phyloP scores from a whole-genome alignment of 2,113 vertebrate genomes.

The Elephas maximus region DNA sequence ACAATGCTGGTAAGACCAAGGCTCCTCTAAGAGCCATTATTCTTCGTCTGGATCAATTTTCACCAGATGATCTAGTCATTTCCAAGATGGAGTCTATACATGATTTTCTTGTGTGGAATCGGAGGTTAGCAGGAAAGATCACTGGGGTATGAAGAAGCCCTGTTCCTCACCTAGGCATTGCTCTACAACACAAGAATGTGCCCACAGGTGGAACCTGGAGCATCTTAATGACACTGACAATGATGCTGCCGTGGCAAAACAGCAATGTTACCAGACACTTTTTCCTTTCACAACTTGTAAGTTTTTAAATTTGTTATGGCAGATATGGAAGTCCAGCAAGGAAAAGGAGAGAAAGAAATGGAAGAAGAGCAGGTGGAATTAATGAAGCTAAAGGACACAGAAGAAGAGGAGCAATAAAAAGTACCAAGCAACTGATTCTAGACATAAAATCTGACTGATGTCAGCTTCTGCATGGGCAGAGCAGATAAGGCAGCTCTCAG shows the following conservation, averaged over 20 bases:
- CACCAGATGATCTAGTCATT: background rate
- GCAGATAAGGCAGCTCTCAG: background rate
- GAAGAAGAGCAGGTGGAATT: background rate
- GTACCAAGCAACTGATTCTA: background rate
- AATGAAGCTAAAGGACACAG: background rate
- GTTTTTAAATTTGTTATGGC: background rate
- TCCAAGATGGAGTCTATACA: background rate
- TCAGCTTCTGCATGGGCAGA: background rate
- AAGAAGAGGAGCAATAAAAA: background rate
- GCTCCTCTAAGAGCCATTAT: background rate
- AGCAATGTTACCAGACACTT: background rate
- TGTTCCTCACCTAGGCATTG: background rate
- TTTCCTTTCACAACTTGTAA: background rate
- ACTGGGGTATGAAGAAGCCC: background rate
- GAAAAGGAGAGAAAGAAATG: background rate
- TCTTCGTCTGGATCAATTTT: background rate
- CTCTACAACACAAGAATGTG: background rate
- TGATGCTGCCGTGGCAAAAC: background rate
- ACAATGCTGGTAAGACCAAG: slow-evolving; percentile 1
- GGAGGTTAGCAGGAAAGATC: background rate
- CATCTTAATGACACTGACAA: background rate
- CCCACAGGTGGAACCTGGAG: background rate
- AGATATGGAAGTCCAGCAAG: background rate
- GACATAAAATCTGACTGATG: background rate
- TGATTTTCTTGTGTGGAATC: background rate